Evolutionary conservation across 2,797 vertebrate species (phyloP), one percentile per base, ranked within the genome.

Genomic region (Prunella strophiata): DNA sequence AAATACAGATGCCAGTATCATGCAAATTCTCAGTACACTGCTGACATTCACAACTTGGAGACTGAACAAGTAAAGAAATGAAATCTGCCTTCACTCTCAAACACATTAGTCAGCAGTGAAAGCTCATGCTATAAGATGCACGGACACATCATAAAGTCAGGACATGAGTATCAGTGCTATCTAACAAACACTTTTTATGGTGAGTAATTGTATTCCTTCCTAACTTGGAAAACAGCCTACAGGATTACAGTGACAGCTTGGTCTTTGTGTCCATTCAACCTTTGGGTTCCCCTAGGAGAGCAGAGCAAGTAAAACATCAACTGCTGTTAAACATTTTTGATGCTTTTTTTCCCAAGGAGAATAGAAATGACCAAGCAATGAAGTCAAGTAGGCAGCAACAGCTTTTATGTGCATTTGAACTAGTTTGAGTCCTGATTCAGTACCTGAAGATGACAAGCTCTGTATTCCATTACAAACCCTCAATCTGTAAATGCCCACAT

Each of bases 381-480:
- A 90, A 66, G 27, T 48, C 48, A 67, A 76, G 74, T 2, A 76
- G 38, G 72, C 57, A 91, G 61, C 42, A 91, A 76, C 9, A 70
- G 34, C 22, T 96, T 93, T 82, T 51, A 21, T 18, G 23, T 54
- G 50, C 36, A 75, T 74, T 86, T 84, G 70, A 91, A 62, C 15
- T 32, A 59, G 19, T 38, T 20, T 84, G 76, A 51, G 58, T 88
- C 70, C 43, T 55, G 48, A 77, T 40, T 85, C 48, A 63, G 16
- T 11, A 80, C 10, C 57, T 83, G 32, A 54, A 74, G 75, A 89
- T 88, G 61, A 83, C 51, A 62, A 93, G 82, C 89, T 97, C 94
- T 97, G 96, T 96, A 96, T 95, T 50, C 84, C 96, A 97, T 97
- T 96, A 95, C 95, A 91, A 96, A 96, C 85, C 93, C 92, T 67